Evolutionary conservation across 2,113 vertebrate species (phyloP), one percentile per base, ranked within the genome.

Genomic region (Ptychochromis oligacanthus): DNA sequence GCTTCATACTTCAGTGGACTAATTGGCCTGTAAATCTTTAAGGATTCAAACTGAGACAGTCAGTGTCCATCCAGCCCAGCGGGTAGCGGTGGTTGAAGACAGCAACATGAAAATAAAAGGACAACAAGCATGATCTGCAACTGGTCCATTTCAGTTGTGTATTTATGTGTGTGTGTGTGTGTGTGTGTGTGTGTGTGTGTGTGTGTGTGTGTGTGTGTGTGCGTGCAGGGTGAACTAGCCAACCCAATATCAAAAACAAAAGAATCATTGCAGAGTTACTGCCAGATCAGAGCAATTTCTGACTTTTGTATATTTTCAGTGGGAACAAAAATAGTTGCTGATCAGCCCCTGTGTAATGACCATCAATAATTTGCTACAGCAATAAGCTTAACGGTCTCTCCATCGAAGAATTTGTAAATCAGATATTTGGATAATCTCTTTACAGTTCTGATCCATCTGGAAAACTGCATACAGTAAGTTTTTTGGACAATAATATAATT

Each of bases 11-110:
- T 79, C 75, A 84, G 10, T 62, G 85, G 70, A 70, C 88, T 91
- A 91, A 93, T 92, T 93, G 89, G 91, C 80, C 87, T 79, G 65
- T 77, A 65, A 87, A 82, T 88, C 85, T 76, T 84, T 55, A 10
- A 75, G 61, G 80, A 65, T 82, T 87, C 74, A 34, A 40, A 58
- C 49, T 4, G 55, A 86, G 90, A 89, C 85, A 81, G 81, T 56
- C 22, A 7, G 77, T 22, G 65, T 89, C 87, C 80, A 40, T 17
- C 36, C 61, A 11, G 70, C 82, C 34, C 81, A 26, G 82, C 31
- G 0, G 74, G 89, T 80, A 49, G 76, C 26, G 7, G 38, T 1
- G 65, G 26, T 54, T 5, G 5, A 24, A 57, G 78, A 80, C 24
- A 43, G 40, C 59, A 11, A 11, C 36, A n/a, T 64, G 49, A 67